These are phyloP conservation scores for Coptodon rendalli DNA, from an alignment of 2,113 vertebrate genomes.

Conservation along the genomic window DNA sequence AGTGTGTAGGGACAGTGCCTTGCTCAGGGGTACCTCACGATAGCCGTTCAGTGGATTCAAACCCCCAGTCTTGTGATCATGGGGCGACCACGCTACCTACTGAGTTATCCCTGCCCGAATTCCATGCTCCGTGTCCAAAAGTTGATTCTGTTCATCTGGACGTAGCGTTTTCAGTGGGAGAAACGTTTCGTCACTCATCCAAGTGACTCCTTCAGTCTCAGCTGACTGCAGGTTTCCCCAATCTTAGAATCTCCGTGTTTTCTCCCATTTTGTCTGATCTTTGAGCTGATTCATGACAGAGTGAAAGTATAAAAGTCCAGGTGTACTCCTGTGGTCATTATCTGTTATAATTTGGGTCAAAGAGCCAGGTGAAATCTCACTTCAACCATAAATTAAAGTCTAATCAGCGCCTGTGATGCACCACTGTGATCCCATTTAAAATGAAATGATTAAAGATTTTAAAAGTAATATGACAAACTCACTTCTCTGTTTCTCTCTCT, in stretches of 20 bases:
- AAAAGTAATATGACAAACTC: background rate
- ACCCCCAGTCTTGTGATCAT: too few species aligned
- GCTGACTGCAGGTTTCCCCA: background rate
- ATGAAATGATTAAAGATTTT: background rate
- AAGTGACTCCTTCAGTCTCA: rapidly evolving
- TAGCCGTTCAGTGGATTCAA: too few species aligned
- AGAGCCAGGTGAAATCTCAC: background rate
- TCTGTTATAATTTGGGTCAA: background rate
- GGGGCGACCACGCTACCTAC: background rate
- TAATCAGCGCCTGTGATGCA: background rate
- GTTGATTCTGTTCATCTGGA: background rate
- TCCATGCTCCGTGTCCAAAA: rapidly evolving
- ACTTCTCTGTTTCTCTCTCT: background rate
- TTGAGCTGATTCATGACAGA: background rate
- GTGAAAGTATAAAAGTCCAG: background rate
- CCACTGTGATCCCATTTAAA: background rate
- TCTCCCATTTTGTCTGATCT: background rate
- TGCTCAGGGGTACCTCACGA: too few species aligned
- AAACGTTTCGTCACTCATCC: too few species aligned
- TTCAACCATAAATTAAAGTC: background rate
- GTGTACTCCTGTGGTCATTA: background rate
- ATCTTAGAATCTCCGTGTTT: background rate
- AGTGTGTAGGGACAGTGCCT: too few species aligned
- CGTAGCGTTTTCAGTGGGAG: background rate
- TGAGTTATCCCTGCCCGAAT: background rate